Evolutionary conservation across 2,113 vertebrate genomes (phyloP).

Genomic region (Myiagra hebetior): DNA sequence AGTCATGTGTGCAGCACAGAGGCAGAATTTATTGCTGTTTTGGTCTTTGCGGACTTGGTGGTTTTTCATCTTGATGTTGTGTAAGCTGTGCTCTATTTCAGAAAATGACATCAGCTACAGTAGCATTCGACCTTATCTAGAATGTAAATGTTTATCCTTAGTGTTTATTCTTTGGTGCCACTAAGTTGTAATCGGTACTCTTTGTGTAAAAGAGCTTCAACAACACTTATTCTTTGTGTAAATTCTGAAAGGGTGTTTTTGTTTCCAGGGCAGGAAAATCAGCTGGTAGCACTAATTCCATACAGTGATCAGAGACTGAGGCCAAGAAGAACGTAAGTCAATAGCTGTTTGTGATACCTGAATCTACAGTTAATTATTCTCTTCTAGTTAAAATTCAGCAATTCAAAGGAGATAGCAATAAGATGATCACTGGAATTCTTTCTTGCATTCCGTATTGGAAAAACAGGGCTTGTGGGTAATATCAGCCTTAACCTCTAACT

Average conservation of each 20-base stretch:
- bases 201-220: background rate
- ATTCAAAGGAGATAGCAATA: background rate
- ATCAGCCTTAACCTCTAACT: background rate
- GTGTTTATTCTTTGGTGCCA: background rate
- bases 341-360: background rate
- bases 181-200: background rate
- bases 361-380: background rate
- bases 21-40: background rate
- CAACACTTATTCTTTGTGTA: background rate
- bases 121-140: background rate
- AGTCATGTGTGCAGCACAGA: background rate
- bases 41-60: background rate
- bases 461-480: background rate
- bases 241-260: conserved; percentile 32
- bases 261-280: conserved; percentile 93
- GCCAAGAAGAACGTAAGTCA: conserved; percentile 93
- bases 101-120: background rate
- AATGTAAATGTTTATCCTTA: background rate
- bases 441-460: background rate
- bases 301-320: conserved; percentile 94
- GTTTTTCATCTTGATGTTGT: background rate
- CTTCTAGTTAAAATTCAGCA: background rate
- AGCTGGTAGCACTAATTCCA: conserved; percentile 95
- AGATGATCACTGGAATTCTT: background rate
- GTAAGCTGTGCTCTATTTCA: background rate